Evolutionary conservation across 2,113 vertebrate genomes (phyloP), one percentile per base, ranked within the genome.

Genomic region (Lagopus muta): DNA sequence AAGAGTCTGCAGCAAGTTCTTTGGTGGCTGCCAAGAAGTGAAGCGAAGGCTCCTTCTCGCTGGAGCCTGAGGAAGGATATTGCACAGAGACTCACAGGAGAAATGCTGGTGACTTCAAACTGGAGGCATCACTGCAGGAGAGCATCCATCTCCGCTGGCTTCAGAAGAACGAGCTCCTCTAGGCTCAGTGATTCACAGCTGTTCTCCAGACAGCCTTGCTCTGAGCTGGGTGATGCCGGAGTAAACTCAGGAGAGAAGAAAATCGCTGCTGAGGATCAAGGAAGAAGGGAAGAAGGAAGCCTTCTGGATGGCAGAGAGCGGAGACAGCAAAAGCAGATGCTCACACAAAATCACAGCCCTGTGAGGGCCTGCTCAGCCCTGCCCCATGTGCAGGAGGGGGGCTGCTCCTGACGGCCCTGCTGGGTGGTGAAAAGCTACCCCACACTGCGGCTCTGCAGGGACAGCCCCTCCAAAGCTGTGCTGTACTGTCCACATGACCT

Each of bases 91-190:
- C 85, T 94, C 38, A 0, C 0, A 70, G 86, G 80, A 95, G 89
- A 91, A 94, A 93, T 32, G 90, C 89, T 91, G 91, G 90, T 91
- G 93, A 77, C 75, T 95, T 84, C 70, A 48, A 58, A 89, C 4
- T 0, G 77, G 45, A 84, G 69, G 79, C 89, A 55, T 82, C 65
- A 75, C 91, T 92, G 92, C 77, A 42, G 72, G 62, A 78, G 86
- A 89, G 86, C 88, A 78, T 66, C 91, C 80, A 60, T 60, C 85
- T 69, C 91, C 65, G 85, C 47, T 1, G 43, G 78, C 82, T 84
- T 16, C 19, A 60, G 91, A 90, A 96, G 96, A 97, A 96, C 93
- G 22, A 55, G 95, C 96, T 95, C 94, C 91, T 97, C 96, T 73
- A 21, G 92, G 86, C 80, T 71, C 42, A 30, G 94, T 48, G 94